phyloP scores from a whole-genome alignment of 2,888 invertebrate species.

The Leptodirus hochenwartii region DNA sequence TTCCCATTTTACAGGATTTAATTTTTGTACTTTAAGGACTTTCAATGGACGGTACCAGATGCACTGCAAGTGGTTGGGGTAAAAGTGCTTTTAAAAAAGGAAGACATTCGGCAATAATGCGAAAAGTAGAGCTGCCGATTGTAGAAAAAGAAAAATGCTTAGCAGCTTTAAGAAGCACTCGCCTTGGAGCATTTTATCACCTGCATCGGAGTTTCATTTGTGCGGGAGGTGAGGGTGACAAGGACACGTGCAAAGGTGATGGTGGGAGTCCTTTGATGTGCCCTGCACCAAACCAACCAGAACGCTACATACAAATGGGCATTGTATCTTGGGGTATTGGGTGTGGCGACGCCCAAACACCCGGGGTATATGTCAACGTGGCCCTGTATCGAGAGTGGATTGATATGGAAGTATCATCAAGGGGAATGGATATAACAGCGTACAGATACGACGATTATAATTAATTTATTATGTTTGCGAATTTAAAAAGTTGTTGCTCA shows the following conservation, averaged over 20 bases:
- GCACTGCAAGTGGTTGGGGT: conserved; percentile 16
- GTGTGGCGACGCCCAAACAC: conserved; percentile 46
- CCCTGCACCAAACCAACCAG: conserved; percentile 32
- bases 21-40: too few species aligned
- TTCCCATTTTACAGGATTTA: too few species aligned
- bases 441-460: too few species aligned
- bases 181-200: conserved; percentile 28
- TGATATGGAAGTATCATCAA: conserved; percentile 15
- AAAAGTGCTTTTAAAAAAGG: conserved; percentile 13
- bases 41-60: conserved; percentile 10
- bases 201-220: conserved; percentile 35
- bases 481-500: too few species aligned
- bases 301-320: conserved; percentile 37
- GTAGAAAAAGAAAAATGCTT: conserved; percentile 13
- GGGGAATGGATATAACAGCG: conserved; percentile 15
- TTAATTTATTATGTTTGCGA: too few species aligned
- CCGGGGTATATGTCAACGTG: conserved; percentile 60
- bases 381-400: conserved; percentile 49
- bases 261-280: conserved; percentile 45
- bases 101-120: conserved; percentile 13
- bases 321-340: conserved; percentile 74
- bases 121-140: conserved; percentile 15
- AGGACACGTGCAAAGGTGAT: conserved; percentile 17
- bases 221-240: conserved; percentile 26
- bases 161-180: conserved; percentile 13